Evolutionary conservation across 2,888 invertebrate genomes (phyloP).

Genomic region (Sphecodes monilicornis): DNA sequence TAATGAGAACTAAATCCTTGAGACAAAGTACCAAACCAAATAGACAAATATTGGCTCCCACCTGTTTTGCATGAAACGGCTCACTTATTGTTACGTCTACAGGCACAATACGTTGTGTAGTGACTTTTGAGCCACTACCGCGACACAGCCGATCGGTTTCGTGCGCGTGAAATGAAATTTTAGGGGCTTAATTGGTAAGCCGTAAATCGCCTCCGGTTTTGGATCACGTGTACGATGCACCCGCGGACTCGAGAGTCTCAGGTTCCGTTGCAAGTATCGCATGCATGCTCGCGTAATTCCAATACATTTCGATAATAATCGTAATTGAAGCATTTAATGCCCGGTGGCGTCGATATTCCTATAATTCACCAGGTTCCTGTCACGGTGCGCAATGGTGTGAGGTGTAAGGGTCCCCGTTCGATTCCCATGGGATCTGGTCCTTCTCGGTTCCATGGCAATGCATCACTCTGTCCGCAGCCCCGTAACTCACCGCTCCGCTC

Average conservation of each 20-base stretch:
- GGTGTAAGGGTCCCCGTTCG: constrained; percentile 80
- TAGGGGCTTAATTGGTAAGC: background rate
- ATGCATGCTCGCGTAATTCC: constrained; percentile 57
- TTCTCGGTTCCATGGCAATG: constrained; percentile 81
- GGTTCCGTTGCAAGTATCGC: constrained; percentile 42
- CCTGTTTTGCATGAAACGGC: background rate
- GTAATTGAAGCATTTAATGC: constrained; percentile 82
- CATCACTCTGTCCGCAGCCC: constrained; percentile 84
- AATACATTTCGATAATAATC: constrained; percentile 73
- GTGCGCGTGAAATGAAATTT: background rate
- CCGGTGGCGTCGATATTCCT: constrained; percentile 82
- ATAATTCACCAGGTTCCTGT: constrained; percentile 81
- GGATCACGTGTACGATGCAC: background rate
- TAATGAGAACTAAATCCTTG: no score
- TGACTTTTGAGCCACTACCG: background rate
- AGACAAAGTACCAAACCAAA: background rate
- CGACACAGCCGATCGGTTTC: background rate
- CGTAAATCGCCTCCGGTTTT: background rate
- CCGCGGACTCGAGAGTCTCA: background rate
- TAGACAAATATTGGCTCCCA: background rate
- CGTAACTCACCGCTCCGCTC: constrained; percentile 81
- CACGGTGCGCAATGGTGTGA: constrained; percentile 79
- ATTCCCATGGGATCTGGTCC: constrained; percentile 82
- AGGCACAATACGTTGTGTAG: background rate
- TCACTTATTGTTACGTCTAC: background rate